Percentiles rank a stretch among this genome's conserved stretches.
Evolutionary conservation across 2,888 invertebrate genomes (phyloP).

Genomic region (Macropis europaea): DNA sequence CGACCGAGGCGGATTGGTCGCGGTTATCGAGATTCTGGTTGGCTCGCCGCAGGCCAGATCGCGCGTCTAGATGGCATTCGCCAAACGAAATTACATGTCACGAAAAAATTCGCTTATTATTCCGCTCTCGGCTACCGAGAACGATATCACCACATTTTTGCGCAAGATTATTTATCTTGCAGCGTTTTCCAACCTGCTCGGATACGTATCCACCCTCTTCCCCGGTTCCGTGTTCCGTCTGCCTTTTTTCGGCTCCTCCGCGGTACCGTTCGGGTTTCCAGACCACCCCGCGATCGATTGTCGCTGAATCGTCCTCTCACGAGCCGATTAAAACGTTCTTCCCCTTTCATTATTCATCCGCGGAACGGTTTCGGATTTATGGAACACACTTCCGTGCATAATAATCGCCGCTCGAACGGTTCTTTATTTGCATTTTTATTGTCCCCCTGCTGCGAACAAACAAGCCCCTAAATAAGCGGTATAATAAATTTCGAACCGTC

Average conservation of each 20-base stretch:
- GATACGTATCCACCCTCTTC: too few species aligned
- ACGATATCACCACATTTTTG: constrained; percentile 53
- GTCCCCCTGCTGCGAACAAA: constrained; percentile 29
- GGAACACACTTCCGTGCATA: constrained; percentile 41
- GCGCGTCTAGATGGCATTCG: constrained; percentile 55
- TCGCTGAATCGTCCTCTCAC: constrained; percentile 12
- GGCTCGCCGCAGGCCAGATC: constrained; percentile 41
- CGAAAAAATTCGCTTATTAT: constrained; percentile 65
- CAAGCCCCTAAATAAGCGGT: constrained; percentile 35
- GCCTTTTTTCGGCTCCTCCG: too few species aligned
- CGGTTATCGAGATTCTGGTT: constrained; percentile 57
- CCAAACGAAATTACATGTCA: constrained; percentile 61
- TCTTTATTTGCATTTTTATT: constrained; percentile 56
- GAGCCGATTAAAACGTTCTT: constrained; percentile 14
- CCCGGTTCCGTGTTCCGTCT: too few species aligned
- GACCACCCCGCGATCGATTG: constrained; percentile 14
- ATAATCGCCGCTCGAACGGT: constrained; percentile 40
- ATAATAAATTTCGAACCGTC: constrained; percentile 46
- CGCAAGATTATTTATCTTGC: constrained; percentile 51
- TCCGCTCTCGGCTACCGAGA: constrained; percentile 40
- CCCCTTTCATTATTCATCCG: constrained; percentile 27
- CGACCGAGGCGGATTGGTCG: constrained; percentile 48
- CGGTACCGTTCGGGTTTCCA: too few species aligned
- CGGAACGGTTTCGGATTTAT: constrained; percentile 29
- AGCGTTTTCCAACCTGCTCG: too few species aligned